Evolutionary conservation across 1,140 invertebrate species (phyloP).

Genomic region (Heliothis virescens): DNA sequence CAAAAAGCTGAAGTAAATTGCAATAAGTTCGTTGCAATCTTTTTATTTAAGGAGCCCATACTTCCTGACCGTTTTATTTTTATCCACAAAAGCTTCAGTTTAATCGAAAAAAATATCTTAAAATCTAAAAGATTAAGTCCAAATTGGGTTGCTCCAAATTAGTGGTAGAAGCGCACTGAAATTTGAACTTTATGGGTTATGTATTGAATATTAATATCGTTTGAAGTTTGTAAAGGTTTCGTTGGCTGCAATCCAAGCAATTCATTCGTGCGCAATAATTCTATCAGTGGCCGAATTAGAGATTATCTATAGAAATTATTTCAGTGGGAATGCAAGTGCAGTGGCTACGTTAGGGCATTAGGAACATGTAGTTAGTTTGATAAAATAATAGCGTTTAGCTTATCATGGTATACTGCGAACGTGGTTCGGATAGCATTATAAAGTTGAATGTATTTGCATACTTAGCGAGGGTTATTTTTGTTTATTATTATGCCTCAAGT

Average conservation of each 20-base stretch:
- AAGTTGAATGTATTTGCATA: constrained; percentile 9
- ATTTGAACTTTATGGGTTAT: constrained; percentile 41
- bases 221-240: constrained; percentile 42
- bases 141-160: constrained; percentile 9
- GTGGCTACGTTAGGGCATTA: constrained; percentile 6
- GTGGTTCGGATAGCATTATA: constrained; percentile 17
- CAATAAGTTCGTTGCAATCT: constrained; percentile 39
- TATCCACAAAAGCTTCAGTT: not conserved
- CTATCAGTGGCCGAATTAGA: constrained; percentile 63
- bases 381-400: constrained; percentile 16
- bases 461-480: not conserved
- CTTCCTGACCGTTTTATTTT: constrained; percentile 28
- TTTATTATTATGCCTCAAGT: not conserved
- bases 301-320: constrained; percentile 71
- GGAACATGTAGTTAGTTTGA: constrained; percentile 13
- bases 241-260: constrained; percentile 61
- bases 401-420: not conserved
- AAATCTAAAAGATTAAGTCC: constrained; percentile 9
- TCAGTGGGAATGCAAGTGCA: constrained; percentile 45
- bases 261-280: constrained; percentile 68
- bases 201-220: constrained; percentile 49
- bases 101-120: not conserved
- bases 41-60: constrained; percentile 32
- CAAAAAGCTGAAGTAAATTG: constrained; percentile 46
- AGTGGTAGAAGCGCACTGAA: constrained; percentile 3